Base-by-base conservation (phyloP, 2,113 vertebrate species). In the Callipepla squamata region DNA sequence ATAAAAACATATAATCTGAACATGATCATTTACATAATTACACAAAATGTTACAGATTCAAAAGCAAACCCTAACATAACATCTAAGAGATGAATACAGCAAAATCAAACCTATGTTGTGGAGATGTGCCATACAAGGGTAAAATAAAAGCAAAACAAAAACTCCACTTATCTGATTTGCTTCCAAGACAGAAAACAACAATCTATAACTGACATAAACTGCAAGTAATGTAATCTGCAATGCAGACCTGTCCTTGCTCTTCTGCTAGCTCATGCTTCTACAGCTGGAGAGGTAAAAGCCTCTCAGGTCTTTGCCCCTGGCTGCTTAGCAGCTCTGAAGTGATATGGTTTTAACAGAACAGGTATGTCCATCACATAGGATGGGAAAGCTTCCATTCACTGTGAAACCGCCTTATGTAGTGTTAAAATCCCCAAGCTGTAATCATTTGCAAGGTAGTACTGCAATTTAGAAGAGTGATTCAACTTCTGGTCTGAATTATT, bases 381-480 rank as follows among this genome's bases (percentile, higher is more conserved):
- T 57, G 12, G 18, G 5, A 22, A 91, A 77, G 21, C 5, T 91
- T 21, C 14, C 9, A 45, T 76, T 79, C 51, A 48, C 15, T 14
- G 16, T 65, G 76, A 80, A 90, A 68, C 36, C 76, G 16, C 40
- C 30, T 53, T 70, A 50, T 10, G 4, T 7, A 23, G 4, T 62
- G 47, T 17, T 51, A 80, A 77, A 67, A 73, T 12, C 15, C 38
- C 47, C 77, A 70, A 93, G 23, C 3, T 38, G 4, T n/a, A 90
- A 72, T 79, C 82, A 80, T 65, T 95, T 87, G 59, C 45, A 32
- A 65, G 61, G 50, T 4, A 23, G 11, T 7, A 34, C 20, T 63
- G 18, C 11, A 89, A 61, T 83, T 87, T 65, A 91, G 30, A 58
- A 82, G 57, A 92, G 47, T 86, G n/a, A 79, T 96, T 87, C 22